These are phyloP conservation scores for Matsumyia berberina DNA, from an alignment of 2,888 invertebrate species.

Conservation along the genomic window DNA sequence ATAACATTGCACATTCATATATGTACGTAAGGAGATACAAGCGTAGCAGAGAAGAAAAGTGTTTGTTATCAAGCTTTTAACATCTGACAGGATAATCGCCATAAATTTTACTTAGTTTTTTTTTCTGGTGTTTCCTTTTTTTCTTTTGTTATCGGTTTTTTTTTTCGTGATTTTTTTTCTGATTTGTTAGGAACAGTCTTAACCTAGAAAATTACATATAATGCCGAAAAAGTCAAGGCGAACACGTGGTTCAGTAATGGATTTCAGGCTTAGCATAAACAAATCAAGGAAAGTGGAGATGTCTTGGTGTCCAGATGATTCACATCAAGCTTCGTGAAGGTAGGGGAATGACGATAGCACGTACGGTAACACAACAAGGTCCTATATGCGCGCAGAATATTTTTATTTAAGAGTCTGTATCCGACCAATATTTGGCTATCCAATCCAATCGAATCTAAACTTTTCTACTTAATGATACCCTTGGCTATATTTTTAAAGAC, in stretches of 20 bases:
- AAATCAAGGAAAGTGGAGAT: neutral
- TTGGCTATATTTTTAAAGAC: no score
- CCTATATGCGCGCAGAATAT: no score
- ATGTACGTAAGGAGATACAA: neutral
- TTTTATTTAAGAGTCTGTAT: no score
- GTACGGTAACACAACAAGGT: no score
- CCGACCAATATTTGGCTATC: no score
- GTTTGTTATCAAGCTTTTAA: conserved; percentile 78
- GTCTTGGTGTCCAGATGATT: no score
- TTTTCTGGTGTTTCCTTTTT: conserved; percentile 1
- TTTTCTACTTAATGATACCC: no score
- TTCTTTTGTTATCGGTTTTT: conserved; percentile 4
- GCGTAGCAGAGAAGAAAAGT: conserved; percentile 4
- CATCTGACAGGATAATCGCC: conserved; percentile 79
- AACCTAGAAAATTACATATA: neutral
- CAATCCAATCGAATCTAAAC: no score
- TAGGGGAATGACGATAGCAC: no score
- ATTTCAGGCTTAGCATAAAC: neutral
- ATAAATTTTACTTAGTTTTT: conserved; percentile 78
- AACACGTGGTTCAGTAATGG: neutral
- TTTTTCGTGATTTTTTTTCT: conserved; percentile 13
- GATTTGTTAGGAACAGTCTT: conserved; percentile 14
- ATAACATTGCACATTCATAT: conserved; percentile 63
- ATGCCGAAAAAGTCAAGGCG: neutral
- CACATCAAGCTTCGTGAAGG: no score